A percentile compares a stretch with the other conserved stretches of the same genome.
phyloP scores from a whole-genome alignment of 1,140 invertebrate genomes.

The Hyles euphorbiae region DNA sequence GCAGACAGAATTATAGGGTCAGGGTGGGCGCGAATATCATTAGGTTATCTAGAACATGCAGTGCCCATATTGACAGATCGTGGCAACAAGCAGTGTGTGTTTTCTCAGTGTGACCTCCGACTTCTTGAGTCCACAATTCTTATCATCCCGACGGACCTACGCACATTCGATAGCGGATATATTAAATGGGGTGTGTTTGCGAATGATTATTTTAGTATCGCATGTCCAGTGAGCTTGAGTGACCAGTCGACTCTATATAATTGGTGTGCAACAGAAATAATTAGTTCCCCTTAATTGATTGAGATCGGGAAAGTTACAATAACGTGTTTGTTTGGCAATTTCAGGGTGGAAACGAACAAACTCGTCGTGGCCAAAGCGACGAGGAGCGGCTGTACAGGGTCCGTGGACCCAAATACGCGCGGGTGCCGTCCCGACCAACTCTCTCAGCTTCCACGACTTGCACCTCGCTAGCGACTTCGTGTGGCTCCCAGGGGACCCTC shows the following conservation, averaged over 20 bases:
- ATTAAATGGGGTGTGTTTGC: slow-evolving; percentile 67
- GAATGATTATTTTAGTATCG: slow-evolving; percentile 52
- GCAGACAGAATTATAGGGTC: slow-evolving; percentile 25
- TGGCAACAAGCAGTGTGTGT: slow-evolving; percentile 50
- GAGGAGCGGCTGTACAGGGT: slow-evolving; percentile 55
- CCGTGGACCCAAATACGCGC: slow-evolving; percentile 62
- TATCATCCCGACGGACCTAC: slow-evolving; percentile 54
- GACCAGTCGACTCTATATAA: slow-evolving; percentile 20
- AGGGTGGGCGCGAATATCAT: slow-evolving; percentile 38
- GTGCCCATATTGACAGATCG: slow-evolving; percentile 45
- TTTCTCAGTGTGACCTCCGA: slow-evolving; percentile 58
- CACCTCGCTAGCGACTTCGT: slow-evolving; percentile 75
- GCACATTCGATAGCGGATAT: slow-evolving; percentile 64
- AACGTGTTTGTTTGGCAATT: slow-evolving; percentile 21
- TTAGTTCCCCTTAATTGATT: neutral
- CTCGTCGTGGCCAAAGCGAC: slow-evolving; percentile 54
- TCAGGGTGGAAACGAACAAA: slow-evolving; percentile 61
- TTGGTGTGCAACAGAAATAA: slow-evolving; percentile 15
- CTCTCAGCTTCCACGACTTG: slow-evolving; percentile 72
- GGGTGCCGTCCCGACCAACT: slow-evolving; percentile 65
- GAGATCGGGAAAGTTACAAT: neutral
- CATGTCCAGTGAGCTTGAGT: slow-evolving; percentile 36
- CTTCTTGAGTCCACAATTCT: slow-evolving; percentile 48
- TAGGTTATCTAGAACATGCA: slow-evolving; percentile 62
- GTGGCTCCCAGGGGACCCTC: slow-evolving; percentile 76